Evolutionary conservation across 2,888 invertebrate species (phyloP).

Genomic region (Metacarcinus magister): DNA sequence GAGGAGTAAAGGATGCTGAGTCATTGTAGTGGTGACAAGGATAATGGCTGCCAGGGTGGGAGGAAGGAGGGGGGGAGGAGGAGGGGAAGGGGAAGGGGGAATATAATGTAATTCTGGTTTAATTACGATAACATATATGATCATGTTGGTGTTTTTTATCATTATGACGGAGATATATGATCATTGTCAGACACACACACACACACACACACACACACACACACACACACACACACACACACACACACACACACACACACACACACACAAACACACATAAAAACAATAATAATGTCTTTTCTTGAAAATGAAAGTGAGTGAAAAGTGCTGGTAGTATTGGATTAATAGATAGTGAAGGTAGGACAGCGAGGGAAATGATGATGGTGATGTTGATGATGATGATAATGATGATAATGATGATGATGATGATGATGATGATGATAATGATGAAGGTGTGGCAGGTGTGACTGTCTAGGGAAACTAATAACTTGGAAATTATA

Average conservation of each 20-base stretch:
- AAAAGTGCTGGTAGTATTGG: too few species aligned
- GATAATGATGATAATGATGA: too few species aligned
- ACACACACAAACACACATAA: not conserved
- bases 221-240: conserved; percentile 26
- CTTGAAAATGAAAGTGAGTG: too few species aligned
- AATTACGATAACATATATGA: not conserved
- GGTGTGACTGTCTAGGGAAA: too few species aligned
- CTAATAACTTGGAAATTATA: too few species aligned
- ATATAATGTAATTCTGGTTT: not conserved
- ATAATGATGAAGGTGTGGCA: too few species aligned
- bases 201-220: not conserved
- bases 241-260: conserved; percentile 57
- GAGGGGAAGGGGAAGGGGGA: not conserved
- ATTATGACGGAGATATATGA: not conserved
- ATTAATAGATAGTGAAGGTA: too few species aligned
- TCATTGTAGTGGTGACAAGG: not conserved
- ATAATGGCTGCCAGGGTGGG: not conserved
- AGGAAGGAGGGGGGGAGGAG: not conserved
- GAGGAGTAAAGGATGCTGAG: not conserved
- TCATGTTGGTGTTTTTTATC: not conserved
- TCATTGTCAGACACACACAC: not conserved
- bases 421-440: too few species aligned
- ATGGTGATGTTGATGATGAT: too few species aligned
- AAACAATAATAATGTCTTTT: too few species aligned
- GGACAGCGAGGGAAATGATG: too few species aligned